Evolutionary conservation across 2,888 invertebrate species (phyloP), one percentile per base, ranked within the genome.

Genomic region (Thecocarcelia acutangulata): DNA sequence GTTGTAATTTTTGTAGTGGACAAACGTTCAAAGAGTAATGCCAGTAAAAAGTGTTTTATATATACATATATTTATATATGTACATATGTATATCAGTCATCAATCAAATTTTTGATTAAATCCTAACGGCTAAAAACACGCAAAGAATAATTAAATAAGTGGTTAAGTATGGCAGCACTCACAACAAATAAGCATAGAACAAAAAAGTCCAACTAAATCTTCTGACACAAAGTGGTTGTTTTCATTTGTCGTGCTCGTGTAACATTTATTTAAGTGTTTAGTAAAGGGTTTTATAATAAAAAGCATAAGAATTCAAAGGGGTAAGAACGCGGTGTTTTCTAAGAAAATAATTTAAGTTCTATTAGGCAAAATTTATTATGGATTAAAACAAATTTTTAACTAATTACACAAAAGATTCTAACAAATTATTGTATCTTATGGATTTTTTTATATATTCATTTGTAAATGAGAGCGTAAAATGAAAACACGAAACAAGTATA

Each of bases 171-270:
- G 70, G 70, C 56, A 56, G 3, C 48, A 5, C 50, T 24, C 12
- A 17, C 12, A 1, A 19, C n/a, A 15, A 33, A 33, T 9, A 12
- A 13, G 6, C n/a, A 24, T 24, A 68, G 54, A 50, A 77, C 24
- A 63, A 42, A 56, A 63, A 70, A n/a, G 66, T 64, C 59, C 59
- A 58, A 63, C 21, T 11, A 59, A 66, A 42, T 50, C 58, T 58
- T 15, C 64, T 50, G 9, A 37, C 21, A 33, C 59, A 73, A 79
- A 79, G 79, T 79, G 79, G 79, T 79, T 79, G 79, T 79, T 79
- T 73, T 73, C 68, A 73, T 72, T 66, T 52, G 46, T 52, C 40
- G 72, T 73, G 73, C 66, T 79, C 52, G 68, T 54, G 61, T 19
- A 61, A 61, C 17, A 17, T 56, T 63, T 50, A 33, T 48, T 37